These are phyloP conservation scores for Idaea aversata DNA, from an alignment of 2,888 invertebrate species.

Conservation along the genomic window DNA sequence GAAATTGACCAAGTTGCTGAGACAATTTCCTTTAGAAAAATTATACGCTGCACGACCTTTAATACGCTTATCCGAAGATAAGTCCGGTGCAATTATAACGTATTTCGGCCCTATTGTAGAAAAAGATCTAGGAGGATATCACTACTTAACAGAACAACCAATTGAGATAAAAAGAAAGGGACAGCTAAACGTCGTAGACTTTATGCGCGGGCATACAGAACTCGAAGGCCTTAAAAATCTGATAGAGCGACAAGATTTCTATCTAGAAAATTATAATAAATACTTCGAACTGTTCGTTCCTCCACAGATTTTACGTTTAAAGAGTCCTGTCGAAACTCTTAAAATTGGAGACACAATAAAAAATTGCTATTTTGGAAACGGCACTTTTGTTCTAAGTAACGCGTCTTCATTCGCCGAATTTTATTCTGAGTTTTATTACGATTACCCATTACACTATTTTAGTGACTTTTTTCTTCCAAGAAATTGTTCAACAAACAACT, in stretches of 20 bases:
- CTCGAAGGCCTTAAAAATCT: conserved; percentile 75
- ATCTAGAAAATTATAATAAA: conserved; percentile 20
- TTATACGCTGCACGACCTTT: conserved; percentile 23
- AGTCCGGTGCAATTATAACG: background rate
- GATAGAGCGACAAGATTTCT: background rate
- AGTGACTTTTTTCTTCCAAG: conserved; percentile 19
- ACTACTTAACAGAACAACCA: conserved; percentile 32
- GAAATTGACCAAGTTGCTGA: conserved; percentile 35
- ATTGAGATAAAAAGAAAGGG: conserved; percentile 46
- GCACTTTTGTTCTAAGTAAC: conserved; percentile 17
- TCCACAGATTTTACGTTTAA: conserved; percentile 26
- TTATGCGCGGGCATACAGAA: conserved; percentile 83
- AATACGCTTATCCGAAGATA: background rate
- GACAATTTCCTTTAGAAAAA: conserved; percentile 32
- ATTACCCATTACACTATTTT: conserved; percentile 25
- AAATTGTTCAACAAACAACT: conserved; percentile 20
- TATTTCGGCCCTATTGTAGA: conserved; percentile 35
- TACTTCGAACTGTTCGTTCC: conserved; percentile 32
- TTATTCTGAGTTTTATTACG: conserved; percentile 18
- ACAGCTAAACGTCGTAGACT: conserved; percentile 67
- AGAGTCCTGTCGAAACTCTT: conserved; percentile 21
- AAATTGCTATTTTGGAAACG: conserved; percentile 31
- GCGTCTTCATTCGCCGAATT: conserved; percentile 27
- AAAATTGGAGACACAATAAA: conserved; percentile 27
- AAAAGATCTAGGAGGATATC: conserved; percentile 26